Conservation (phyloP, 2,888 invertebrate species). For the Prionchulus punctatus region DNA sequence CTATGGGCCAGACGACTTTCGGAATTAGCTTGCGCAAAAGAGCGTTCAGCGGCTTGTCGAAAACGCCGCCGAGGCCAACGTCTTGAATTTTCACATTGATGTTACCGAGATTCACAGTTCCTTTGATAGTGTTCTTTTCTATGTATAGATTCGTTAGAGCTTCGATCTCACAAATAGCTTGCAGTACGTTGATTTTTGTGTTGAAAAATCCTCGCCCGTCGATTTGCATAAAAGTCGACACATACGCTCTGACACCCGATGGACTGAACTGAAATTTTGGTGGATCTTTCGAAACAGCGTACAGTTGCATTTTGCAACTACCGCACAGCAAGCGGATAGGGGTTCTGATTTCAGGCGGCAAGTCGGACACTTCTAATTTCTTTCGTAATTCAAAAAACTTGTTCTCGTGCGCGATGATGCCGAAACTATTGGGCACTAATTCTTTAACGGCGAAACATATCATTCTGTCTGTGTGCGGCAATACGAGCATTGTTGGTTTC, state of each 20-base stretch:
- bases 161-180: neutral
- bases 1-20: neutral
- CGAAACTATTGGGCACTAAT: neutral
- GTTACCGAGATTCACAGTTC: neutral
- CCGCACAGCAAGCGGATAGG: neutral
- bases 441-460: neutral
- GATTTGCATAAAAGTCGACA: neutral
- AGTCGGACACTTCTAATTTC: neutral
- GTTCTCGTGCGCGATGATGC: neutral
- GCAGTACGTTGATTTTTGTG: neutral
- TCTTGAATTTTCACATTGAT: neutral
- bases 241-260: neutral
- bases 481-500: neutral
- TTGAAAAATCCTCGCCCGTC: conserved; percentile 1
- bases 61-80: neutral
- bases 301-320: neutral
- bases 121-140: neutral
- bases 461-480: neutral
- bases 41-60: neutral
- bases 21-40: neutral
- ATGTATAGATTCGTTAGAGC: neutral
- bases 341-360: neutral
- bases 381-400: neutral
- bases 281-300: neutral
- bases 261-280: neutral